These are phyloP conservation scores for Chionoecetes opilio DNA, from an alignment of 1,140 invertebrate species.

Conservation along the genomic window DNA sequence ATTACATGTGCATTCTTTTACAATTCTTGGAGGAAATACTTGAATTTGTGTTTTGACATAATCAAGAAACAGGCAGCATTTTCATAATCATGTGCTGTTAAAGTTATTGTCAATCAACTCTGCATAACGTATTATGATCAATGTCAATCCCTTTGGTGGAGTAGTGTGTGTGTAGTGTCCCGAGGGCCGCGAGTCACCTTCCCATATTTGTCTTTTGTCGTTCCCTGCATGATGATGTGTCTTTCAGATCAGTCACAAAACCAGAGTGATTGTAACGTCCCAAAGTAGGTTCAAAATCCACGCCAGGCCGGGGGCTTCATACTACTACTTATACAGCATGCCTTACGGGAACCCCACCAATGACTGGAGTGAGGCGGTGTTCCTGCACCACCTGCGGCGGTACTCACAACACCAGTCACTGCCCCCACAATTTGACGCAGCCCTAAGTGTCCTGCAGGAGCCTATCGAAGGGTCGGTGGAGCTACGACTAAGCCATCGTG, in stretches of 20 bases:
- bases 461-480: neutral
- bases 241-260: slow-evolving; percentile 21
- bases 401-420: neutral
- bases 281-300: slow-evolving; percentile 6
- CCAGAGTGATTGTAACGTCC: neutral
- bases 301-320: neutral
- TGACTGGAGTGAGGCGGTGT: slow-evolving; percentile 46
- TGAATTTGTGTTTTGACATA: too few relatives aligned
- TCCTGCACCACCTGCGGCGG: neutral
- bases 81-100: too few relatives aligned
- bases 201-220: too few relatives aligned
- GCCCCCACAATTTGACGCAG: neutral
- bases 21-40: too few relatives aligned
- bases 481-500: neutral
- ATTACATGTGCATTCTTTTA: too few relatives aligned
- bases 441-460: neutral
- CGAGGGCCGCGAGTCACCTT: too few relatives aligned
- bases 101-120: too few relatives aligned
- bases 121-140: too few relatives aligned
- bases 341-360: neutral
- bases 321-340: neutral
- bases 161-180: too few relatives aligned
- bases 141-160: too few relatives aligned
- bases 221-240: too few relatives aligned
- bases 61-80: too few relatives aligned